Evolutionary conservation across 2,888 invertebrate species (phyloP).

Genomic region (Morpho helenor): DNA sequence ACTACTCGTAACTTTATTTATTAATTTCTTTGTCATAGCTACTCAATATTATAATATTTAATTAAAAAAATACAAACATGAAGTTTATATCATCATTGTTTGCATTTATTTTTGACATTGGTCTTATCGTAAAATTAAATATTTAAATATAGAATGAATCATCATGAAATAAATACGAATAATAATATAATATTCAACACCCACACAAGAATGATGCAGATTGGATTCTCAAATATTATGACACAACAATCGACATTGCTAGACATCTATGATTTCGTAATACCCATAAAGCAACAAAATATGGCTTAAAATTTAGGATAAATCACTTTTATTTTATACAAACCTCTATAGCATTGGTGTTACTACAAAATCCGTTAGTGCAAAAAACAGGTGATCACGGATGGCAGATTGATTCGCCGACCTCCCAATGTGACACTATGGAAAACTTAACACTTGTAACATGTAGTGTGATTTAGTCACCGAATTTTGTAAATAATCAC

Average conservation of each 20-base stretch:
- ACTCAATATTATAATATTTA: too few species aligned
- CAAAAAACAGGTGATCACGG: slow-evolving; percentile 47
- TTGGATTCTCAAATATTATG: slow-evolving; percentile 32
- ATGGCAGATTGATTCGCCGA: slow-evolving; percentile 33
- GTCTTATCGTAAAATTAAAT: slow-evolving; percentile 8
- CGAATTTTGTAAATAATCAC: slow-evolving; percentile 31
- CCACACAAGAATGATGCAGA: slow-evolving; percentile 45
- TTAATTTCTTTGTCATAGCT: too few species aligned
- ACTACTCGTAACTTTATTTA: too few species aligned
- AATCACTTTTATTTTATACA: slow-evolving; percentile 37
- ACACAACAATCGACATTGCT: slow-evolving; percentile 33
- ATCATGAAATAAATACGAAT: slow-evolving; percentile 24
- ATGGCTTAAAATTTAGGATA: slow-evolving; percentile 19
- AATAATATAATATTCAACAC: slow-evolving; percentile 33
- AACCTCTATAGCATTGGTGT: slow-evolving; percentile 74
- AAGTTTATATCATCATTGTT: background rate
- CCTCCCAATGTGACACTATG: slow-evolving; percentile 36
- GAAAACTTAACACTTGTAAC: slow-evolving; percentile 32
- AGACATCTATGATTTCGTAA: slow-evolving; percentile 41
- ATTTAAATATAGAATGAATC: slow-evolving; percentile 24
- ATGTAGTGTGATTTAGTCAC: slow-evolving; percentile 23
- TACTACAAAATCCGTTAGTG: slow-evolving; percentile 44
- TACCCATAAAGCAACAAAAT: slow-evolving; percentile 16
- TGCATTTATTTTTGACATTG: slow-evolving; percentile 1
- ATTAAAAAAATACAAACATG: too few species aligned